Evolutionary conservation across 1,140 invertebrate genomes (phyloP).

Genomic region (Platyura marginata): DNA sequence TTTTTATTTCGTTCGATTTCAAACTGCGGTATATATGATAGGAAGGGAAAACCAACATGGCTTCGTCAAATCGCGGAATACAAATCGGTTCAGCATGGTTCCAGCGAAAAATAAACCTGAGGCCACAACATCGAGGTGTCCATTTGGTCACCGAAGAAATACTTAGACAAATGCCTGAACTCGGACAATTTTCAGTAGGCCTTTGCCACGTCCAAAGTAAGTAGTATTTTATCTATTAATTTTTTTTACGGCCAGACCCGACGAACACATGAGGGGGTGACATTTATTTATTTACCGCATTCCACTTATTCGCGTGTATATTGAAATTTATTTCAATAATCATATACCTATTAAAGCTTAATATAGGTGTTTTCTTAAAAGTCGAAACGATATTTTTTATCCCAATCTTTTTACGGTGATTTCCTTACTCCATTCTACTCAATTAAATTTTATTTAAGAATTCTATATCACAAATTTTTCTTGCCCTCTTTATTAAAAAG

Average conservation of each 20-base stretch:
- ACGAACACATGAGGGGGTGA: too few relatives aligned
- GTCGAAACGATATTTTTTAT: too few relatives aligned
- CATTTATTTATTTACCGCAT: neutral
- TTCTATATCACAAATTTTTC: too few relatives aligned
- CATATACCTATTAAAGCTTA: too few relatives aligned
- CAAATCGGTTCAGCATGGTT: conserved; percentile 91
- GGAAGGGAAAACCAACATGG: conserved; percentile 9
- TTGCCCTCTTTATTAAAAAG: too few relatives aligned
- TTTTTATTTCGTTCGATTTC: neutral
- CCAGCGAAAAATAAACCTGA: conserved; percentile 87
- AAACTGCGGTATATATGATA: neutral
- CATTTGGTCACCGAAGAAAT: conserved; percentile 93
- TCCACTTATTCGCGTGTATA: neutral
- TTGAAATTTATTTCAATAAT: too few relatives aligned
- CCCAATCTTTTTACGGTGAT: too few relatives aligned
- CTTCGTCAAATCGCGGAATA: conserved; percentile 39
- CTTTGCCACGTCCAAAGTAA: conserved; percentile 92
- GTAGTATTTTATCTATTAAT: too few relatives aligned
- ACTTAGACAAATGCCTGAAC: conserved; percentile 77
- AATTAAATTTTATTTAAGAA: too few relatives aligned
- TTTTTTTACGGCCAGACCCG: too few relatives aligned
- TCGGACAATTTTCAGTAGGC: conserved; percentile 81
- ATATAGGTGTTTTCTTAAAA: too few relatives aligned
- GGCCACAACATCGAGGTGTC: conserved; percentile 83
- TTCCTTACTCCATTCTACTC: too few relatives aligned